These are phyloP conservation scores for Gastrophysa polygoni DNA, from an alignment of 2,888 invertebrate species.

Conservation along the genomic window DNA sequence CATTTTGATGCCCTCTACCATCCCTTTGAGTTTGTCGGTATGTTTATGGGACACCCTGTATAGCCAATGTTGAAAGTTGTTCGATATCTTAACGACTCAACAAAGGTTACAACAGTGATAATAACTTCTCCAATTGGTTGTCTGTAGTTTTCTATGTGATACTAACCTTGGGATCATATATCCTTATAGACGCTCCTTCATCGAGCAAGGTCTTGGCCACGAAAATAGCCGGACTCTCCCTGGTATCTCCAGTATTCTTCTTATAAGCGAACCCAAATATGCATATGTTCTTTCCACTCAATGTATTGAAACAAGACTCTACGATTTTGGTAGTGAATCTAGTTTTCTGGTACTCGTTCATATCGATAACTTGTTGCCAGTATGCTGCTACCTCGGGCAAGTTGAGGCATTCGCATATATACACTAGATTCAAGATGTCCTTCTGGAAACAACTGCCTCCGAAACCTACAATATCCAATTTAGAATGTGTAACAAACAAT, in stretches of 20 bases:
- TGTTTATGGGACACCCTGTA: too few relatives aligned
- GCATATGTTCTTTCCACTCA: conserved; percentile 93
- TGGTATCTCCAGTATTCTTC: conserved; percentile 97
- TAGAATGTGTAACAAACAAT: too few relatives aligned
- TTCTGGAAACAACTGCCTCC: conserved; percentile 99
- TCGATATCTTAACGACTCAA: too few relatives aligned
- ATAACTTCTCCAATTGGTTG: too few relatives aligned
- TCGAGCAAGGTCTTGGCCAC: conserved; percentile 91
- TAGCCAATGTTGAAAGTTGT: too few relatives aligned
- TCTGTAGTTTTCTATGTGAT: too few relatives aligned
- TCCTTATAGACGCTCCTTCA: conserved; percentile 91
- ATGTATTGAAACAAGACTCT: conserved; percentile 94
- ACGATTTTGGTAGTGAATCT: conserved; percentile 89
- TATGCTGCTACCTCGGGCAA: conserved; percentile 96
- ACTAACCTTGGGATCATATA: conserved; percentile 95
- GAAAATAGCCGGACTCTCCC: conserved; percentile 96
- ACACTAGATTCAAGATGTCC: conserved; percentile 96
- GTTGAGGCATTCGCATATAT: conserved; percentile 95
- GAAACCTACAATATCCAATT: conserved; percentile 92
- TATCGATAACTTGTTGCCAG: conserved; percentile 96
- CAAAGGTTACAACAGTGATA: too few relatives aligned
- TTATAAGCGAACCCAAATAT: conserved; percentile 98
- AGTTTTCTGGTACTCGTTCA: conserved; percentile 96
- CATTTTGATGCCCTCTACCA: too few relatives aligned
- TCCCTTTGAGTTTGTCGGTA: too few relatives aligned